Percentiles rank a stretch among this genome's conserved stretches.
phyloP scores from a whole-genome alignment of 2,113 vertebrate species.

The Chaenogobius annularis region DNA sequence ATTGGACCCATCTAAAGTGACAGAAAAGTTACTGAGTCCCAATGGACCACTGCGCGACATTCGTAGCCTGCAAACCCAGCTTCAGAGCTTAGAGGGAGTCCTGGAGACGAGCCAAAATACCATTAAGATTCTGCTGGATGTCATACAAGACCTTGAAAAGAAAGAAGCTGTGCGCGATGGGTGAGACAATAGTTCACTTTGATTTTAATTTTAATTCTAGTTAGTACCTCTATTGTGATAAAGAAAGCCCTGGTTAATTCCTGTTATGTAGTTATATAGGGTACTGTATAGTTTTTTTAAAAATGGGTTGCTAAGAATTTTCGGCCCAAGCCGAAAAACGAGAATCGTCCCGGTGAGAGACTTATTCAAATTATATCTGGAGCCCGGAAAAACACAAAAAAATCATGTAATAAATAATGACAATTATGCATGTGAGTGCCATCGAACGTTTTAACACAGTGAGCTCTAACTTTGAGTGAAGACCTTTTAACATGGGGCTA shows the following conservation, averaged over 20 bases:
- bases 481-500: no score
- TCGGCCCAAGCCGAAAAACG: no score
- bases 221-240: neutral
- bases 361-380: no score
- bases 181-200: slow-evolving; percentile 72
- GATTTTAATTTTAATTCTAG: neutral
- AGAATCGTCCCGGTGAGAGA: no score
- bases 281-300: slow-evolving; percentile 5
- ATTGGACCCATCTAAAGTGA: slow-evolving; percentile 66
- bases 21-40: slow-evolving; percentile 66
- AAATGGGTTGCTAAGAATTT: slow-evolving; percentile 32
- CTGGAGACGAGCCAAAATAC: slow-evolving; percentile 90
- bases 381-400: no score
- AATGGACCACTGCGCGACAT: slow-evolving; percentile 74
- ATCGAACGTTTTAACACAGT: no score
- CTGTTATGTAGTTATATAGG: slow-evolving; percentile 2
- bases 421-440: no score
- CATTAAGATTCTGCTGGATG: slow-evolving; percentile 86
- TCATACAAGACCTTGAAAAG: slow-evolving; percentile 90
- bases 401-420: no score
- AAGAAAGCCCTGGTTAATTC: neutral
- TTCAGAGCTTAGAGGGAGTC: slow-evolving; percentile 86
- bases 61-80: slow-evolving; percentile 80
- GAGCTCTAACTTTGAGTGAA: no score
- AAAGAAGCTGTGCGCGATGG: slow-evolving; percentile 86